These are phyloP conservation scores for Actinia tenebrosa DNA, from an alignment of 64 coral and sea anemone species.

Conservation along the genomic window DNA sequence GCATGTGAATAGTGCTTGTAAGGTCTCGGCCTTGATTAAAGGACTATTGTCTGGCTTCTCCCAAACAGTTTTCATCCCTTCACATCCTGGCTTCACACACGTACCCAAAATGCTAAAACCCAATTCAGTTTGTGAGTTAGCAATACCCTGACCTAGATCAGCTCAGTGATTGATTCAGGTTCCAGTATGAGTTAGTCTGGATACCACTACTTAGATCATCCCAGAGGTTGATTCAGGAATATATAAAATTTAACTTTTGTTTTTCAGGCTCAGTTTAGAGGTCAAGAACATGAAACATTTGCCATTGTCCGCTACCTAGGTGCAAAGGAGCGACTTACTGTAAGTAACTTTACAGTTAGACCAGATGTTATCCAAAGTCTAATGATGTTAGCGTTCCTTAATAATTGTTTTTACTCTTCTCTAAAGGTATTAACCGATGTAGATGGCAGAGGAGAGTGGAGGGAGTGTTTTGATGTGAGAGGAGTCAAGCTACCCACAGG, in stretches of 20 bases:
- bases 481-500: slow-evolving; percentile 88
- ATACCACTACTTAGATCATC: too few species aligned
- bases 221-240: too few species aligned
- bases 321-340: slow-evolving; percentile 62
- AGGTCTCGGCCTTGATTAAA: too few species aligned
- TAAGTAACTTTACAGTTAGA: slow-evolving; percentile 29
- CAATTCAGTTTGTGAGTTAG: too few species aligned
- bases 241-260: not conserved
- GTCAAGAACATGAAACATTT: slow-evolving; percentile 79
- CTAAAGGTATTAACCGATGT: slow-evolving; percentile 78
- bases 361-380: not conserved
- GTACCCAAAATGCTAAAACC: too few species aligned
- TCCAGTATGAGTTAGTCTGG: too few species aligned
- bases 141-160: too few species aligned
- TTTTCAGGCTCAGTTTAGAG: slow-evolving; percentile 69
- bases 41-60: too few species aligned
- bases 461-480: slow-evolving; percentile 65
- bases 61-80: too few species aligned
- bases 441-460: slow-evolving; percentile 83
- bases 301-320: slow-evolving; percentile 78
- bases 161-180: too few species aligned
- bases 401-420: not conserved
- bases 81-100: too few species aligned
- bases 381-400: not conserved
- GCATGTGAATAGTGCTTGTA: too few species aligned